Evolutionary conservation across 2,888 invertebrate genomes (phyloP), one percentile per base, ranked within the genome.

Genomic region (Ichneumon xanthorius): DNA sequence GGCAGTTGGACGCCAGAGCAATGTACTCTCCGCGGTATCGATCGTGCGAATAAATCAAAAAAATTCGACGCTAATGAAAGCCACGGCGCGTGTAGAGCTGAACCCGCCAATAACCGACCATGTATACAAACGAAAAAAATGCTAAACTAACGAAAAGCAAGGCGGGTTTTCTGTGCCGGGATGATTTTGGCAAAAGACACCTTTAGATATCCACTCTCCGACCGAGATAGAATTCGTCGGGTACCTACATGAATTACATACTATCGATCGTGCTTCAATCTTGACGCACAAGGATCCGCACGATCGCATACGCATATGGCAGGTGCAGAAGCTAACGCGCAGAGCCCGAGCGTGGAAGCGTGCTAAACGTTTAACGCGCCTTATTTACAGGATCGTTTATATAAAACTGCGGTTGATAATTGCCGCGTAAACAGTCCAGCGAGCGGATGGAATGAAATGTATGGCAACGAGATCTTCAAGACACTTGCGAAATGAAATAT

Each of bases 21-120:
- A 6, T 3, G 63, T 11, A 63, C 45, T 73, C 26, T 68, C 75
- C 58, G 16, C 48, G 81, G 45, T 45, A 26, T 14, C 71, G 80
- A 85, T 75, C 70, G 84, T 63, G 55, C 76, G 81, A 84, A 87
- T 87, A 87, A 87, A 87, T 87, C 87, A 87, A 85, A 75, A 65
- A 82, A 33, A 81, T 81, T 26, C 53, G 82, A 82, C 86, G 65
- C 77, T 86, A 86, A 86, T 85, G 82, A 82, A 77, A 63, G 78
- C 45, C 55, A 63, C 45, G 14, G 45, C 45, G 45, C 45, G 45
- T 45, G 45, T 11, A 4, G 45, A 45, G 14, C 14, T 0, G 45
- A 45, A 45, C 45, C 45, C 14, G 45, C 45, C 0, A 14, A 45
- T 14, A 45, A 45, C 11, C 45, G 45, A 45, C 45, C 45, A 1